phyloP scores from a whole-genome alignment of 2,113 vertebrate genomes.

The Coryphaenoides rupestris region DNA sequence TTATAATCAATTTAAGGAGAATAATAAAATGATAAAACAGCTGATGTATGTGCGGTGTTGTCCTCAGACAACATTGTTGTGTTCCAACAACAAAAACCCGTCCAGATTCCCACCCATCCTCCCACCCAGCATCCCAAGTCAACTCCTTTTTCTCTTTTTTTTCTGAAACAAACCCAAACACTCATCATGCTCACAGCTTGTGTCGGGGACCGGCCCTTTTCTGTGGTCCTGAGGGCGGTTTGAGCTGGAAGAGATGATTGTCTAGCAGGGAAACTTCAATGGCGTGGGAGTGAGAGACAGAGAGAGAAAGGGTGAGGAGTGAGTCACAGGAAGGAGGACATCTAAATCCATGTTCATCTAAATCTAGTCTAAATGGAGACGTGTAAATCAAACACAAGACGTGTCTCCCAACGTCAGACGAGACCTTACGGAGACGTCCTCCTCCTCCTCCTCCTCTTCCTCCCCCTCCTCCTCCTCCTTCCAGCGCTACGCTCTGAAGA shows the following conservation, averaged over 20 bases:
- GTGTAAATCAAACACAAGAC: constrained; percentile 36
- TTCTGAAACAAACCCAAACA: not conserved
- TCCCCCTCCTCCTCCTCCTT: too few species aligned
- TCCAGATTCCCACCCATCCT: not conserved
- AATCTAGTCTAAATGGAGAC: too few species aligned
- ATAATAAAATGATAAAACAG: too few species aligned
- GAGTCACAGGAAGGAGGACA: constrained; percentile 36
- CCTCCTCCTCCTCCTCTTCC: too few species aligned
- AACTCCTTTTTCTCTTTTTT: constrained; percentile 10
- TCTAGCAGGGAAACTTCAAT: constrained; percentile 2
- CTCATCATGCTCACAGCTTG: not conserved
- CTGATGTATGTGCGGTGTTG: too few species aligned
- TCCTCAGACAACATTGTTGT: too few species aligned
- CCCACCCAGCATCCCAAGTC: constrained; percentile 4
- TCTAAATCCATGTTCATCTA: too few species aligned
- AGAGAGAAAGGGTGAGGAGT: too few species aligned
- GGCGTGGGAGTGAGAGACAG: not conserved
- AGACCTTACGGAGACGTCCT: constrained; percentile 46
- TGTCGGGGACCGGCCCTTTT: not conserved
- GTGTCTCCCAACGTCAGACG: constrained; percentile 34
- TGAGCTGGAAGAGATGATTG: constrained; percentile 3
- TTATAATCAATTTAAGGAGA: too few species aligned
- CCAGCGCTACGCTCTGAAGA: too few species aligned
- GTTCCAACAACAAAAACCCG: too few species aligned
- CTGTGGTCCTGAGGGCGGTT: constrained; percentile 1